Evolutionary conservation across 1,140 invertebrate species (phyloP).

Genomic region (Amphibalanus amphitrite): DNA sequence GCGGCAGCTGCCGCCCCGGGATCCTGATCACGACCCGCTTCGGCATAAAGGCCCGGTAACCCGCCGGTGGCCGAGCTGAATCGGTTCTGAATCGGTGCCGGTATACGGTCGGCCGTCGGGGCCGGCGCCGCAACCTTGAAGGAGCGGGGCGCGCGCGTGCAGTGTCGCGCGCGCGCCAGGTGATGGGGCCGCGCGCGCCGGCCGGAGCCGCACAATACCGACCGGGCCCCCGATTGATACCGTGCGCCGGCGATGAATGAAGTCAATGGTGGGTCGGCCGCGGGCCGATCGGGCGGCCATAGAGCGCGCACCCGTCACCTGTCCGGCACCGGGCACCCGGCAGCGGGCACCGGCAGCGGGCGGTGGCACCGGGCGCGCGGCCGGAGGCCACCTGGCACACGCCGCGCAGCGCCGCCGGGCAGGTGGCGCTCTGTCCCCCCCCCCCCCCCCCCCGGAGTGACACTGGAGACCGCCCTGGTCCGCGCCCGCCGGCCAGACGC

Average conservation of each 20-base stretch:
- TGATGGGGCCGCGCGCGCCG: not conserved
- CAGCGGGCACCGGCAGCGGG: too few species aligned
- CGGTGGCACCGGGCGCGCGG: too few species aligned
- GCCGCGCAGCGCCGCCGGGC: too few species aligned
- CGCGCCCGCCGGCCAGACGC: not conserved
- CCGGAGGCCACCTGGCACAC: not conserved
- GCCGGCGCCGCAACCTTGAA: not conserved
- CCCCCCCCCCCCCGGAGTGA: too few species aligned
- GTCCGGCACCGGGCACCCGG: not conserved
- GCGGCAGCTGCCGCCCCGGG: too few species aligned
- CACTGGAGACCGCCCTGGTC: not conserved
- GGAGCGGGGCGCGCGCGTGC: not conserved
- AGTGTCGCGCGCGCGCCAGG: not conserved
- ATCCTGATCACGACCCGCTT: not conserved
- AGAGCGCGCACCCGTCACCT: not conserved
- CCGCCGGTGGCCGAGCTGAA: too few species aligned
- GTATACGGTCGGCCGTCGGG: too few species aligned
- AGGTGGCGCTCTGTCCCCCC: not conserved
- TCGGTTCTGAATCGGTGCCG: too few species aligned
- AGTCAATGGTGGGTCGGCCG: not conserved
- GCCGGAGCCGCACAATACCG: not conserved
- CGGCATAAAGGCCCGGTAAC: not conserved
- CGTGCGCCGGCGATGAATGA: not conserved
- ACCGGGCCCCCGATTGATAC: not conserved
- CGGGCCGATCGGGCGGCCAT: not conserved